Percentiles rank a stretch among this genome's conserved stretches.
Evolutionary conservation across 2,797 vertebrate species (phyloP).

Genomic region (Coregonus suidteri): DNA sequence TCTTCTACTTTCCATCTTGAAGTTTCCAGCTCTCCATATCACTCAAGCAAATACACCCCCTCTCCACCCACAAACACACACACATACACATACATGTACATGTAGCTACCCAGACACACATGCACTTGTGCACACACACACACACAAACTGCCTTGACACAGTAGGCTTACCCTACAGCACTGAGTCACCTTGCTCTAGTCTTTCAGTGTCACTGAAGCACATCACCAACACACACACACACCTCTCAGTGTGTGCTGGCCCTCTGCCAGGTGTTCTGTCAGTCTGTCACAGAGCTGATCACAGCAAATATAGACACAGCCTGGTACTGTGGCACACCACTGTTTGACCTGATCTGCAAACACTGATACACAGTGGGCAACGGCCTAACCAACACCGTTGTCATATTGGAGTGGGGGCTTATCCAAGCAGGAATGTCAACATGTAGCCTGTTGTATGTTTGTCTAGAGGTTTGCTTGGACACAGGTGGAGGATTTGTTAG

Average conservation of each 20-base stretch:
- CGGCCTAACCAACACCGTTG: conserved; percentile 1
- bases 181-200: neutral
- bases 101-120: neutral
- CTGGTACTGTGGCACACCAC: neutral
- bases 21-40: conserved; percentile 26
- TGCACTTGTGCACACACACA: conserved; percentile 2
- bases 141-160: neutral
- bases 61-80: conserved; percentile 12
- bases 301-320: conserved; percentile 64
- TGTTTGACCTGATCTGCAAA: conserved; percentile 58
- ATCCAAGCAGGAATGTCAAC: conserved; percentile 1
- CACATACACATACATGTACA: conserved; percentile 9
- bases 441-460: neutral
- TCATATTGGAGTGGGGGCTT: neutral
- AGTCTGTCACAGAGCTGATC: conserved; percentile 36
- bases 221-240: conserved; percentile 38
- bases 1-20: conserved; percentile 11
- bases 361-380: conserved; percentile 37
- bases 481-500: neutral
- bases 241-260: neutral
- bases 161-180: neutral
- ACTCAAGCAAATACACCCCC: conserved; percentile 38
- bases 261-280: conserved; percentile 25
- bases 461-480: neutral
- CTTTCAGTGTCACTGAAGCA: conserved; percentile 53